phyloP scores from a whole-genome alignment of 2,797 vertebrate species.

The Phylloscopus collybita region DNA sequence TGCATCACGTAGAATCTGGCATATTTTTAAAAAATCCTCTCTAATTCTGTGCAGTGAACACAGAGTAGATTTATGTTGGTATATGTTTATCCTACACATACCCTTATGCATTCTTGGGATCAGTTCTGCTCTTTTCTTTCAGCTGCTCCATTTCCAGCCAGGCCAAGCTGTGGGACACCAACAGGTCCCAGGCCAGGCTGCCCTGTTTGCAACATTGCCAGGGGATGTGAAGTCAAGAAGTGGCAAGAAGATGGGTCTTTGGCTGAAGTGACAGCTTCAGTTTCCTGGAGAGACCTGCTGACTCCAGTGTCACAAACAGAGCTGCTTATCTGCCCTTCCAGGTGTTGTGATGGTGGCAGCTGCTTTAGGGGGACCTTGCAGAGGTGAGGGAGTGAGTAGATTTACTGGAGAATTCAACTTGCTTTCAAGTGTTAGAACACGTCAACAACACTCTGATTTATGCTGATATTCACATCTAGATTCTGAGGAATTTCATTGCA shows the following conservation, averaged over 20 bases:
- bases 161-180: neutral
- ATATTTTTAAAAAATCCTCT: neutral
- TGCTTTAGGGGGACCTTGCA: conserved; percentile 20
- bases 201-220: conserved; percentile 22
- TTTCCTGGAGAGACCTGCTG: conserved; percentile 56
- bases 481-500: neutral
- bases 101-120: neutral
- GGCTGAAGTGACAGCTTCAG: conserved; percentile 57
- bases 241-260: conserved; percentile 49
- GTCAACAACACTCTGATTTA: neutral
- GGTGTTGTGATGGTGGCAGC: conserved; percentile 63
- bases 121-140: neutral
- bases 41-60: neutral
- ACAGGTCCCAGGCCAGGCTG: neutral
- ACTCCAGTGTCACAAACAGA: conserved; percentile 25
- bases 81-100: neutral
- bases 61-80: neutral
- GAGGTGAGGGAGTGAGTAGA: conserved; percentile 6
- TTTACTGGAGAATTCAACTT: neutral
- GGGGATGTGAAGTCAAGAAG: conserved; percentile 52
- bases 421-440: neutral
- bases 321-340: conserved; percentile 60
- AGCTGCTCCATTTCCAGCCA: neutral
- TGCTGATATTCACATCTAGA: neutral
- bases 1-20: neutral